Evolutionary conservation across 2,797 vertebrate genomes (phyloP).

Genomic region (Allobates femoralis): DNA sequence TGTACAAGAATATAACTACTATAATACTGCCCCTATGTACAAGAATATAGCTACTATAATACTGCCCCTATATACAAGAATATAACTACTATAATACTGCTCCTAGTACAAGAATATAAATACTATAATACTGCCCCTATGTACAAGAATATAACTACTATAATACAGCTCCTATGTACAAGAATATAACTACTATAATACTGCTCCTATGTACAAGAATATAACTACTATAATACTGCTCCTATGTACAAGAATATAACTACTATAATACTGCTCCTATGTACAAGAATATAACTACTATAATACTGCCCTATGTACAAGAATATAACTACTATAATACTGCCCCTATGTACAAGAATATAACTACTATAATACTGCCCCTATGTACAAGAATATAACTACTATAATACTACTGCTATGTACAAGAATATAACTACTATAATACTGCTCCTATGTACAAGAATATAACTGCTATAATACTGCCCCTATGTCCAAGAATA

Average conservation of each 20-base stretch:
- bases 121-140: no score
- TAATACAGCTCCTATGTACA: conserved; percentile 1
- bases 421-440: conserved; percentile 5
- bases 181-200: conserved; percentile 23
- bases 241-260: conserved; percentile 4
- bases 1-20: conserved; percentile 9
- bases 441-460: not conserved
- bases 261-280: not conserved
- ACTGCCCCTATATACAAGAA: not conserved
- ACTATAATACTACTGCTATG: not conserved
- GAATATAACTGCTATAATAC: not conserved
- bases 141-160: conserved; percentile 12
- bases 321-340: conserved; percentile 3
- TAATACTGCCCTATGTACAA: not conserved
- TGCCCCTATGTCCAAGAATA: not conserved
- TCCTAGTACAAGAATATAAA: conserved; percentile 9
- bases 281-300: no score
- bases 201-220: conserved; percentile 10
- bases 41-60: no score
- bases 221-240: conserved; percentile 3
- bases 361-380: not conserved
- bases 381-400: conserved; percentile 3
- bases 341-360: conserved; percentile 1
- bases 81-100: conserved; percentile 20
- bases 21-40: conserved; percentile 16